Percentiles rank a stretch among this genome's conserved stretches.
Conservation (phyloP, 2,113 vertebrate species). For the Mastomys natalensis region DNA sequence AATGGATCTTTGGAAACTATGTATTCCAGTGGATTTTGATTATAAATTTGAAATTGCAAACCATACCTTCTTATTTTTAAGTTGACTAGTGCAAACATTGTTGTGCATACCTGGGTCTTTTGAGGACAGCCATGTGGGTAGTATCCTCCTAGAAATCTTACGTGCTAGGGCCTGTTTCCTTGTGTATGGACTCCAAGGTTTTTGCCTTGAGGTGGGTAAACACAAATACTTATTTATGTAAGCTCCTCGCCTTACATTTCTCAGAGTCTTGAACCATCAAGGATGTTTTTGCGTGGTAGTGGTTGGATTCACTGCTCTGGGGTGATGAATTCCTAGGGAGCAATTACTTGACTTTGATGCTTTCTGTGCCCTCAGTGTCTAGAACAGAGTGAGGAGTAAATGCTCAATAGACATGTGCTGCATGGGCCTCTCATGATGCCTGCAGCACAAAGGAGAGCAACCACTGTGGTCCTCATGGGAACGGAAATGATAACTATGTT, state of each 20-base stretch:
- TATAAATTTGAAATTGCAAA: not conserved
- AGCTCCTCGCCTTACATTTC: not conserved
- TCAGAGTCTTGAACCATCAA: not conserved
- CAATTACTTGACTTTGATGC: not conserved
- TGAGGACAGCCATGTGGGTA: not conserved
- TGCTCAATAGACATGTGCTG: not conserved
- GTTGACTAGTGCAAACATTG: not conserved
- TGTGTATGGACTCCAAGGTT: not conserved
- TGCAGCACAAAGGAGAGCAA: not conserved
- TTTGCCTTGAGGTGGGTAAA: not conserved
- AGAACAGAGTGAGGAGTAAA: not conserved
- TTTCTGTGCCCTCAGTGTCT: not conserved
- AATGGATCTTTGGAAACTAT: not conserved
- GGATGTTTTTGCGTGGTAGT: not conserved
- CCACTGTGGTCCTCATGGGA: not conserved
- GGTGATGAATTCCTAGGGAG: not conserved
- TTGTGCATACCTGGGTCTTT: not conserved
- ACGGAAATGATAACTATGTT: not conserved
- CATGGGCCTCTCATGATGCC: not conserved
- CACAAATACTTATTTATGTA: not conserved
- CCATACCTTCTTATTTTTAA: not conserved
- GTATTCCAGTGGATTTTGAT: not conserved
- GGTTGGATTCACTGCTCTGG: not conserved
- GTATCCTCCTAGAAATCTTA: not conserved
- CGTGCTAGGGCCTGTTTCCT: not conserved